Evolutionary conservation across 1,140 invertebrate genomes (phyloP).

Genomic region (Drosophila dunni): DNA sequence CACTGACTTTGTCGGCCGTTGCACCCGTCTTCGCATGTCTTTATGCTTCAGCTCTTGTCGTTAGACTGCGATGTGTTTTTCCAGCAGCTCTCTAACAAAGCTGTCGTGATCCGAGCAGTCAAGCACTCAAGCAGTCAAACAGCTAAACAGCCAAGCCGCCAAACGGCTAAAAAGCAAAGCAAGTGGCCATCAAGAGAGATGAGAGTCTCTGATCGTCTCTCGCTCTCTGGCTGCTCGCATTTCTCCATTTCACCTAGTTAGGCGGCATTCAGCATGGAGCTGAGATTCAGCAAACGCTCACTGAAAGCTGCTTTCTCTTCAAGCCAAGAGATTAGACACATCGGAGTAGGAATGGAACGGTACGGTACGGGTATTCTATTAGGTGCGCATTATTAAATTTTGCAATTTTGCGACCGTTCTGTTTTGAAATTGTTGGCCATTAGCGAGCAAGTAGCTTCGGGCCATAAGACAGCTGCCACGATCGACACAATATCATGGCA

Average conservation of each 20-base stretch:
- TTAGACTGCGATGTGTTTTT: slow-evolving; percentile 72
- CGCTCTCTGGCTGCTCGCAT: slow-evolving; percentile 19
- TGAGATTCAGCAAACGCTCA: slow-evolving; percentile 53
- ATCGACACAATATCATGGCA: slow-evolving; percentile 27
- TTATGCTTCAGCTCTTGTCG: slow-evolving; percentile 79
- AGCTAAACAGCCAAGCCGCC: slow-evolving; percentile 14
- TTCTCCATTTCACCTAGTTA: slow-evolving; percentile 46
- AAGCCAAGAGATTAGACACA: slow-evolving; percentile 21
- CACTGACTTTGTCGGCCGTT: slow-evolving; percentile 80
- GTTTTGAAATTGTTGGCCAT: slow-evolving; percentile 65
- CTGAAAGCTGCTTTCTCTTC: slow-evolving; percentile 38
- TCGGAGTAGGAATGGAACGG: slow-evolving; percentile 3
- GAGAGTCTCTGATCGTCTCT: slow-evolving; percentile 34
- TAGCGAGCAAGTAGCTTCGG: slow-evolving; percentile 58
- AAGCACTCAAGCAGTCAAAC: slow-evolving; percentile 9
- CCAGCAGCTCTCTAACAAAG: slow-evolving; percentile 53
- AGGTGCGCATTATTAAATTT: slow-evolving; percentile 70
- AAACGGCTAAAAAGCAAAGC: neutral
- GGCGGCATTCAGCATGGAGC: slow-evolving; percentile 58
- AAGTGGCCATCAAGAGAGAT: slow-evolving; percentile 16
- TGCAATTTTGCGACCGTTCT: slow-evolving; percentile 58
- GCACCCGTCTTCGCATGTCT: slow-evolving; percentile 81
- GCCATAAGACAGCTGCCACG: slow-evolving; percentile 39
- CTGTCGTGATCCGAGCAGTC: slow-evolving; percentile 25
- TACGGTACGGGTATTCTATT: slow-evolving; percentile 44